phyloP scores from a whole-genome alignment of 2,888 invertebrate genomes.

The Hyppa rectilinea region DNA sequence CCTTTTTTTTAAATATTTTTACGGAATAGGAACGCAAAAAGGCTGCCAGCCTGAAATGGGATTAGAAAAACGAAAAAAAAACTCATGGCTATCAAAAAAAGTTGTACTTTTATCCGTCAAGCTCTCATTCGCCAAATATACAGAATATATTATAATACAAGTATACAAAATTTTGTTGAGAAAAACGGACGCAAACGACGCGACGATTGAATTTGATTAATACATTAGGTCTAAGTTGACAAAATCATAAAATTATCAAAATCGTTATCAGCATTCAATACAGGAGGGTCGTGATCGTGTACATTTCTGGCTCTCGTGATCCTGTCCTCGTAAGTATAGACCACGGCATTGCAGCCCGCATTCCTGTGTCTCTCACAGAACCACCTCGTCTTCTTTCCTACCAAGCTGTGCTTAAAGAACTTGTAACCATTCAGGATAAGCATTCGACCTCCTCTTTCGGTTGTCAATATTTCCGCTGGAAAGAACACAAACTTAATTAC shows the following conservation, averaged over 20 bases:
- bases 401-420: constrained; percentile 67
- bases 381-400: constrained; percentile 69
- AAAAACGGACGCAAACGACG: background rate
- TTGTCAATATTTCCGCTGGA: constrained; percentile 61
- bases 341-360: constrained; percentile 57
- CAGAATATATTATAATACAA: too few species aligned
- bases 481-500: constrained; percentile 2
- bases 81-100: too few species aligned
- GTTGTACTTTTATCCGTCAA: too few species aligned
- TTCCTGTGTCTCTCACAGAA: constrained; percentile 60
- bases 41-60: too few species aligned
- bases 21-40: too few species aligned
- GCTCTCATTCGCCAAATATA: too few species aligned
- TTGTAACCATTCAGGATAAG: constrained; percentile 69
- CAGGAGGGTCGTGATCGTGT: constrained; percentile 43
- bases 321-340: constrained; percentile 48
- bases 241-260: too few species aligned
- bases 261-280: background rate
- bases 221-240: too few species aligned
- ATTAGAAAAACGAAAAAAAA: too few species aligned
- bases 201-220: background rate
- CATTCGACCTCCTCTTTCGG: constrained; percentile 67
- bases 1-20: too few species aligned
- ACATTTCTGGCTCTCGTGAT: constrained; percentile 33
- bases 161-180: too few species aligned